These are phyloP conservation scores for Seira sanloemensis DNA, from an alignment of 2,888 invertebrate genomes.

Conservation along the genomic window DNA sequence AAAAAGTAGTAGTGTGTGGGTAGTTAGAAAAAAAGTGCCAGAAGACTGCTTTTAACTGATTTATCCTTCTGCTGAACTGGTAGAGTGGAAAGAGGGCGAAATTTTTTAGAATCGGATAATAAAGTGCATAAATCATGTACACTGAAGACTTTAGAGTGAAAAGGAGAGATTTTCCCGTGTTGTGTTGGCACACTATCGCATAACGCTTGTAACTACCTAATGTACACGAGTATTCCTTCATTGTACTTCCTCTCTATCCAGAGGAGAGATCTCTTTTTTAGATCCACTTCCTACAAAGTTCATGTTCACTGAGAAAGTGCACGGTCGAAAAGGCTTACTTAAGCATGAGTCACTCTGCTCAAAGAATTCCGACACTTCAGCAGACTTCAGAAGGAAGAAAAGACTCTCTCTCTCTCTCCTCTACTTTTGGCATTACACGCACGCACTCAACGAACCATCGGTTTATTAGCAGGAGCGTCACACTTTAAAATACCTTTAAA, in stretches of 20 bases:
- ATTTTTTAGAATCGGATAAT: slow-evolving; percentile 64
- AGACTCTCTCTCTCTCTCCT: background rate
- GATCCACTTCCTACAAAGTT: background rate
- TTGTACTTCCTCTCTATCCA: slow-evolving; percentile 5
- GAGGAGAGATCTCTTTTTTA: background rate
- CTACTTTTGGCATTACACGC: background rate
- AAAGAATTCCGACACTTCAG: slow-evolving; percentile 8
- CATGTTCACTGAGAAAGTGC: background rate
- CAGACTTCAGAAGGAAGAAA: background rate
- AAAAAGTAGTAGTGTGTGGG: too few relatives aligned
- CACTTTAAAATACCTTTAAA: background rate
- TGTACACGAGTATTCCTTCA: background rate
- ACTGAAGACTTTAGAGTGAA: slow-evolving; percentile 36
- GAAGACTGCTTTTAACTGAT: slow-evolving; percentile 43
- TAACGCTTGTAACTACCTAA: background rate
- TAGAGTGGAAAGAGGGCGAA: slow-evolving; percentile 37
- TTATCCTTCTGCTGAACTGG: slow-evolving; percentile 30
- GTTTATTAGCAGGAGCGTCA: background rate
- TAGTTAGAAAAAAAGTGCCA: slow-evolving; percentile 21
- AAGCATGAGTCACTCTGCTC: slow-evolving; percentile 11
- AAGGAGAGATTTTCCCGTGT: slow-evolving; percentile 17
- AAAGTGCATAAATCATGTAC: slow-evolving; percentile 64
- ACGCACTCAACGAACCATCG: background rate
- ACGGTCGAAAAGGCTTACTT: background rate
- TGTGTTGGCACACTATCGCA: background rate